These are phyloP conservation scores for Todiramphus chloris DNA, from an alignment of 2,113 vertebrate genomes.

Conservation along the genomic window DNA sequence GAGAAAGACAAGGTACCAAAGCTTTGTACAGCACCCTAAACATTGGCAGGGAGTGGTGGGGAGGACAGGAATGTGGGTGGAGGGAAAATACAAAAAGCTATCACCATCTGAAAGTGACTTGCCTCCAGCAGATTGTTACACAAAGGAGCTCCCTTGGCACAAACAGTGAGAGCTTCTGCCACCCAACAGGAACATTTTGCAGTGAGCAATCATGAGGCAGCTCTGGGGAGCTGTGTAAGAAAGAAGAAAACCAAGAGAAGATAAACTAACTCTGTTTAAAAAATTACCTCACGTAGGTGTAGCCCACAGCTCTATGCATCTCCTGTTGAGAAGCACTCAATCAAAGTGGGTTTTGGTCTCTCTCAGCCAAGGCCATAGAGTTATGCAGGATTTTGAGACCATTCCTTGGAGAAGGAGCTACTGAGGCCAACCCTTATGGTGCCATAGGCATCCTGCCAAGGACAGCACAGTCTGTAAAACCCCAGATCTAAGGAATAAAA, in stretches of 20 bases:
- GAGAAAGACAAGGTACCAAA: background rate
- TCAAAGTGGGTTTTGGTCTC: background rate
- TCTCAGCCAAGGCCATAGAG: background rate
- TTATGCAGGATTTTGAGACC: background rate
- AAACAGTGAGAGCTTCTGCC: background rate
- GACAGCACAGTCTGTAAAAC: background rate
- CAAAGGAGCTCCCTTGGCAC: background rate
- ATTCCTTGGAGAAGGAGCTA: background rate
- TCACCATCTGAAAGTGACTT: background rate
- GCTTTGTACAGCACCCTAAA: background rate
- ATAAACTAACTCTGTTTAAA: background rate
- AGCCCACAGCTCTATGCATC: background rate
- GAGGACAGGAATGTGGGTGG: background rate
- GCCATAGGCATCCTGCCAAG: background rate
- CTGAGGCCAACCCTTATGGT: background rate
- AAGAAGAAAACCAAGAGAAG: background rate
- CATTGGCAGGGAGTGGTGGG: background rate
- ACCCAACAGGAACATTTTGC: background rate
- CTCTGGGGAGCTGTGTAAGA: background rate
- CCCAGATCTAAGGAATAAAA: background rate
- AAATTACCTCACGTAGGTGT: background rate
- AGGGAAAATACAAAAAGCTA: background rate
- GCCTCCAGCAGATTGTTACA: background rate
- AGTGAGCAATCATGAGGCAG: background rate
- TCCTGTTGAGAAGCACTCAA: background rate